Evolutionary conservation across 2,888 invertebrate genomes (phyloP).

Genomic region (Caenorhabditis auriculariae): DNA sequence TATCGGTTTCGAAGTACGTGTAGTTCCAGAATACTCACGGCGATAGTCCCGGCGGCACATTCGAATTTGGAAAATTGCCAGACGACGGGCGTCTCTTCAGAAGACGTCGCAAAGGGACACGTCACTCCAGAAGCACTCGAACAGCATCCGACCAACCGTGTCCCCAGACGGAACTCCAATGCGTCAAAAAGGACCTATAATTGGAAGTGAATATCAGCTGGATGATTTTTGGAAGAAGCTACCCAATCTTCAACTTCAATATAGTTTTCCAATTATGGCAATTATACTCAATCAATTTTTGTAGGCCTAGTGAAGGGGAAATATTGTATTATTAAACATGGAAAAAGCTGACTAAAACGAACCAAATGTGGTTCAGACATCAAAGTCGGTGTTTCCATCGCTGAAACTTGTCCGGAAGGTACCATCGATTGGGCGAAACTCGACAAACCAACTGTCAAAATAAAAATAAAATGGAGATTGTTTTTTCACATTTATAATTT

Average conservation of each 20-base stretch:
- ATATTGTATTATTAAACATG: no score
- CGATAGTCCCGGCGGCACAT: conserved; percentile 27
- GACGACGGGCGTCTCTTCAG: conserved; percentile 24
- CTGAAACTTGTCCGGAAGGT: conserved; percentile 42
- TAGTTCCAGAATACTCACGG: neutral
- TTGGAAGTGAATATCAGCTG: neutral
- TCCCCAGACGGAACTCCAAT: conserved; percentile 30
- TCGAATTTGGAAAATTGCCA: conserved; percentile 46
- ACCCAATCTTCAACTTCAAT: neutral
- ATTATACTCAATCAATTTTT: no score
- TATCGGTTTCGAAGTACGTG: conserved; percentile 8
- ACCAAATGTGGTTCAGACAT: conserved; percentile 42
- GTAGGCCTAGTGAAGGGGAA: no score
- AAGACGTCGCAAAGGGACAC: conserved; percentile 35
- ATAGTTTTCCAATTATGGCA: no score
- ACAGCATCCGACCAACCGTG: conserved; percentile 41
- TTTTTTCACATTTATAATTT: neutral
- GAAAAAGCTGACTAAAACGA: no score
- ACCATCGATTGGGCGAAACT: conserved; percentile 46
- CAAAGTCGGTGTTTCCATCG: conserved; percentile 40
- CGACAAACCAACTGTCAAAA: conserved; percentile 38
- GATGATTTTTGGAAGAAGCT: neutral
- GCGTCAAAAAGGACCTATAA: conserved; percentile 41
- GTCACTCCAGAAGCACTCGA: conserved; percentile 16
- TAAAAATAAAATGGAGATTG: neutral